phyloP scores from a whole-genome alignment of 2,888 invertebrate species.

The Cheilosia scutellata region DNA sequence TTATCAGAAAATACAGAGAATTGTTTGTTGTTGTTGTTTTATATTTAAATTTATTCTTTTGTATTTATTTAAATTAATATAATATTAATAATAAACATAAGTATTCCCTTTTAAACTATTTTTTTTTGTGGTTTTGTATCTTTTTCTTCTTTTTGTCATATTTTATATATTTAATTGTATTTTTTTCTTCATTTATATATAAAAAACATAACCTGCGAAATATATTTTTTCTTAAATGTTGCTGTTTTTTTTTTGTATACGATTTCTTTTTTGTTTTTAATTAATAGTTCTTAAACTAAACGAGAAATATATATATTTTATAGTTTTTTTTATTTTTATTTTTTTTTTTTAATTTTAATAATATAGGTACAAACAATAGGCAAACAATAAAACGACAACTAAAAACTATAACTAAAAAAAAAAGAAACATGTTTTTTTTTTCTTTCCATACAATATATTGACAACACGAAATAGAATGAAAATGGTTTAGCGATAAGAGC shows the following conservation, averaged over 20 bases:
- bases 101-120: conserved; percentile 68
- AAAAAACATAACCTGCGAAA: conserved; percentile 70
- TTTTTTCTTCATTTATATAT: conserved; percentile 54
- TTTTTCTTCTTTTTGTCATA: conserved; percentile 33
- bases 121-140: conserved; percentile 50
- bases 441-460: conserved; percentile 18
- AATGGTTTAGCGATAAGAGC: conserved; percentile 34
- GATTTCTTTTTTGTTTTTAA: conserved; percentile 36
- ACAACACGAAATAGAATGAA: conserved; percentile 28
- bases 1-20: conserved; percentile 76
- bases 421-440: neutral
- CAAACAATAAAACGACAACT: conserved; percentile 28
- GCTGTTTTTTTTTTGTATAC: conserved; percentile 35
- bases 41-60: conserved; percentile 50
- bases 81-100: conserved; percentile 71
- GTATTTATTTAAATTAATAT: conserved; percentile 68
- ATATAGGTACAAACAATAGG: conserved; percentile 61
- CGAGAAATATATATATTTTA: conserved; percentile 48
- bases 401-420: conserved; percentile 38
- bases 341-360: conserved; percentile 27
- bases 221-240: conserved; percentile 54
- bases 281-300: conserved; percentile 62
- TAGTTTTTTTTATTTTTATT: conserved; percentile 13
- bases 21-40: conserved; percentile 47
- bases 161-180: conserved; percentile 63